Evolutionary conservation across 2,888 invertebrate genomes (phyloP), one percentile per base, ranked within the genome.

Genomic region (Leptogaster cylindrica): DNA sequence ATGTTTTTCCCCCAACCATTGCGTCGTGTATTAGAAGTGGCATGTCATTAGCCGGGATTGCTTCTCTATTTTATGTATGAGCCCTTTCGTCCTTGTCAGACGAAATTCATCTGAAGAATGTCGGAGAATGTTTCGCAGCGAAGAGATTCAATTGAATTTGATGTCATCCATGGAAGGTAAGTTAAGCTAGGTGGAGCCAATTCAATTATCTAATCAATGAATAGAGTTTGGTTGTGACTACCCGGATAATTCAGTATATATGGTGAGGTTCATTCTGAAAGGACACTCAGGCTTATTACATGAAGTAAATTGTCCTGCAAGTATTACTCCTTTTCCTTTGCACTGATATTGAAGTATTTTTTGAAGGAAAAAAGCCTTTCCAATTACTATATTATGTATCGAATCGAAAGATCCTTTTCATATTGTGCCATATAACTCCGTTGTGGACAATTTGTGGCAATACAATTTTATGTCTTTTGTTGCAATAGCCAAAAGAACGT

Each of bases 201-300:
- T 55, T 58, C 66, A 66, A 66, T 66, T 55, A 66, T 66, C 55
- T 55, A 66, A 66, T 58, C 46, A 66, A 55, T 44, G 66, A 58
- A 58, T 23, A 58, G 20, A 3, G n/a, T 31, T 55, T 18, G 12
- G n/a, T 20, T 8, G 33, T 18, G 55, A 36, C n/a, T 33, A 18
- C 18, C 7, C 7, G 18, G 2, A 46, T 6, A 1, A 10, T 46
- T 20, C 20, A 4, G 46, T n/a, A n/a, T n/a, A n/a, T n/a, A n/a
- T n/a, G n/a, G n/a, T n/a, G n/a, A n/a, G n/a, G n/a, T n/a, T n/a
- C n/a, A n/a, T n/a, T n/a, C n/a, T n/a, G n/a, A n/a, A n/a, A n/a
- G n/a, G n/a, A n/a, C n/a, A n/a, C n/a, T n/a, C n/a, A n/a, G n/a
- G n/a, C n/a, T n/a, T n/a, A n/a, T n/a, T n/a, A n/a, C n/a, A n/a